Percentiles rank a stretch among this genome's conserved stretches.
Evolutionary conservation across 1,140 invertebrate species (phyloP).

Genomic region (Drosophila pectinifera): DNA sequence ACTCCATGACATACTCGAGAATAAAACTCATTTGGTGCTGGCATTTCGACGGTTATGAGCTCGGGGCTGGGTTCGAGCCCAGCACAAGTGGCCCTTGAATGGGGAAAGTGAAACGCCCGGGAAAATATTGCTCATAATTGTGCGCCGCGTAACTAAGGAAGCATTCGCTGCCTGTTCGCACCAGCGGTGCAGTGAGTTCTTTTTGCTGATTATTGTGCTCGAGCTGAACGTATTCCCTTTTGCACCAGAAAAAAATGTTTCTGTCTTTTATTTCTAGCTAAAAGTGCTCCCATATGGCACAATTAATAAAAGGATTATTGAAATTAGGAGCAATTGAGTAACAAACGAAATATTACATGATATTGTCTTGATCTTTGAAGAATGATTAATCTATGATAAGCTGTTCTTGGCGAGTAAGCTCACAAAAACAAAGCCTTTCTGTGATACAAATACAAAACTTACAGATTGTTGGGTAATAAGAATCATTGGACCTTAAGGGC

Average conservation of each 20-base stretch:
- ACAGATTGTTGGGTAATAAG: too few species aligned
- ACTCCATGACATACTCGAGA: conserved; percentile 52
- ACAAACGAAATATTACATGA: too few species aligned
- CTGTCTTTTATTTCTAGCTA: background rate
- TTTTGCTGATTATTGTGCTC: conserved; percentile 42
- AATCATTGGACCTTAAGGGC: too few species aligned
- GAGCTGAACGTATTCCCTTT: conserved; percentile 12
- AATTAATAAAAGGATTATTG: too few species aligned
- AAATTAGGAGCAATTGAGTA: too few species aligned
- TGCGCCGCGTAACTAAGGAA: conserved; percentile 51
- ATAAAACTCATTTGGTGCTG: conserved; percentile 52
- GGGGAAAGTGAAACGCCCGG: conserved; percentile 24
- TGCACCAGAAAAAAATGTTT: background rate
- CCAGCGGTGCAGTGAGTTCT: conserved; percentile 21
- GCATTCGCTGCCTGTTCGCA: conserved; percentile 46
- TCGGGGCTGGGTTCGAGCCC: conserved; percentile 9
- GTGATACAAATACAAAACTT: too few species aligned
- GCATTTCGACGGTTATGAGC: conserved; percentile 36
- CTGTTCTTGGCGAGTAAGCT: too few species aligned
- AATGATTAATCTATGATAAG: too few species aligned
- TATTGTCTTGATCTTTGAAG: too few species aligned
- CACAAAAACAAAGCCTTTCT: too few species aligned
- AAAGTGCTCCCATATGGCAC: too few species aligned
- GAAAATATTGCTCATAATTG: conserved; percentile 64
- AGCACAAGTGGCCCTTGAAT: conserved; percentile 33